Base-by-base conservation (phyloP, 2,113 vertebrate genomes). In the Dicaeum eximium region DNA sequence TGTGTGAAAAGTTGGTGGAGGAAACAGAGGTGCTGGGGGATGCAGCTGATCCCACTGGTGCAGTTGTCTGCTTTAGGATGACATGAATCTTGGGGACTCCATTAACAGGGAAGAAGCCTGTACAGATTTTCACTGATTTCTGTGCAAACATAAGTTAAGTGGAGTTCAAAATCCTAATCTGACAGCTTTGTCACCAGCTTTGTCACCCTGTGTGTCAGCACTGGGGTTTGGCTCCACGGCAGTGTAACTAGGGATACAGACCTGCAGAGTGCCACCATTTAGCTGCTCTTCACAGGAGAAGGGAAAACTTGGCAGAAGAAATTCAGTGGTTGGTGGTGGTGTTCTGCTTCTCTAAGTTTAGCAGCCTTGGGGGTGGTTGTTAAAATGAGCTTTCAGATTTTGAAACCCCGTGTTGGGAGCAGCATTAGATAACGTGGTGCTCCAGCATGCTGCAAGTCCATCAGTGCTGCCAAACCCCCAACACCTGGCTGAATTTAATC, bases 271-370 rank as follows among this genome's bases (percentile, higher is more conserved):
- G 61, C 73, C 74, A 48, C 61, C 11, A 0, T 51, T 86, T 65
- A 88, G 89, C 84, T 79, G 1, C 22, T 70, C 42, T 80, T 77
- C 37, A 24, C 37, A 70, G 80, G 50, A 79, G 70, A 9, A 53
- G 38, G 86, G 67, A 80, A 15, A 90, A 86, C 71, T 95, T 85
- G 74, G 70, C 94, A 80, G 75, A 37, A 80, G 66, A 22, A 40
- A 28, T 28, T 91, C 57, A 27, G 72, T 6, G 13, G 78, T 70
- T 85, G 78, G 3, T 91, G 93, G n/a, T 89, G 79, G 24, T 56
- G 85, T 50, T 95, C 81, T 79, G 78, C 81, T n/a, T 27, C 75
- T 90, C 96, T 80, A 90, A 93, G 87, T 94, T 97, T 96, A 95
- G 95, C 95, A 93, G 79, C 8, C 0, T 70, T 33, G 95, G 87